Evolutionary conservation across 2,797 vertebrate species (phyloP).

Genomic region (Delichon dasypus): DNA sequence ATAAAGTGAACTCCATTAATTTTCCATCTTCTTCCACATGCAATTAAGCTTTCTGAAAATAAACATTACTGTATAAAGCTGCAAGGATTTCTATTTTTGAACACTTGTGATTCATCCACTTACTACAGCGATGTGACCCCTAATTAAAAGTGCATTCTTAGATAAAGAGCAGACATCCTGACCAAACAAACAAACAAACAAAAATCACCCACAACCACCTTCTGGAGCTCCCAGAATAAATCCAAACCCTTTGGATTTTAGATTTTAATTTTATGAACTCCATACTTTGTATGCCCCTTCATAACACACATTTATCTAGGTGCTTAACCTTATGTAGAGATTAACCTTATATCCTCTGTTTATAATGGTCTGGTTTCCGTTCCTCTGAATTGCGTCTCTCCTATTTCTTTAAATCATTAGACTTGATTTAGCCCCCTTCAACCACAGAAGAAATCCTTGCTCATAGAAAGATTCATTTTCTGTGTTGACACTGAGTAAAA

Average conservation of each 20-base stretch:
- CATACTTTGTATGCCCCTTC: not conserved
- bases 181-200: not conserved
- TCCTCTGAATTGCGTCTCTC: not conserved
- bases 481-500: not conserved
- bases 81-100: not conserved
- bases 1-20: not conserved
- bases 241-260: not conserved
- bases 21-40: slow-evolving; percentile 18
- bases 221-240: not conserved
- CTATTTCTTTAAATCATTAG: not conserved
- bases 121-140: not conserved
- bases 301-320: not conserved
- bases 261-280: slow-evolving; percentile 4
- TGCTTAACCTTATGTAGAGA: not conserved
- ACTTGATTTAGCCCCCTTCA: not conserved
- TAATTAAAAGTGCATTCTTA: slow-evolving; percentile 21
- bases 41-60: slow-evolving; percentile 16
- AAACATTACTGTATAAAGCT: slow-evolving; percentile 1
- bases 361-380: not conserved
- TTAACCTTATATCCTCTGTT: not conserved
- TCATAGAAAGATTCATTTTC: not conserved
- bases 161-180: not conserved
- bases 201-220: not conserved
- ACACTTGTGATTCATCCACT: not conserved
- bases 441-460: not conserved